Conservation (phyloP, 1,140 invertebrate genomes). For the Pseudomyrmex concolor region DNA sequence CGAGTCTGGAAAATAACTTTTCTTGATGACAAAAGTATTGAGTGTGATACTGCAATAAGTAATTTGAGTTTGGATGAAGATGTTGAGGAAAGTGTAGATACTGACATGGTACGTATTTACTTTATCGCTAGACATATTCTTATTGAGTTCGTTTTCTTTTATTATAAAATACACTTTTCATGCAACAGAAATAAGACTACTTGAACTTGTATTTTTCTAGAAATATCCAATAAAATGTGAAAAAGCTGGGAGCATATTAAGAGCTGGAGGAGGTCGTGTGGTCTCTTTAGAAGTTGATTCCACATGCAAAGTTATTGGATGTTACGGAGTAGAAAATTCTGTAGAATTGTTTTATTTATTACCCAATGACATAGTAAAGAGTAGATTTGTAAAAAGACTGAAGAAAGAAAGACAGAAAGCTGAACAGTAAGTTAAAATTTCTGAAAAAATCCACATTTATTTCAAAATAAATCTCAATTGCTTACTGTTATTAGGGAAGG, state of each 20-base stretch:
- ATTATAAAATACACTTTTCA: background rate
- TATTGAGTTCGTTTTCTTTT: background rate
- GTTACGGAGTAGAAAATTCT: conserved; percentile 92
- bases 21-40: conserved; percentile 71
- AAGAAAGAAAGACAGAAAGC: conserved; percentile 90
- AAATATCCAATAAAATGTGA: conserved; percentile 89
- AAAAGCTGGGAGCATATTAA: conserved; percentile 91
- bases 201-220: conserved; percentile 64
- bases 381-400: conserved; percentile 89
- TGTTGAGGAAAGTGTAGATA: conserved; percentile 87
- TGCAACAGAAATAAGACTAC: background rate
- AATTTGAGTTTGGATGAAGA: conserved; percentile 85
- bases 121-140: background rate
- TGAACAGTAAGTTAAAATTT: conserved; percentile 83
- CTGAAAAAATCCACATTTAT: background rate
- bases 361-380: conserved; percentile 89
- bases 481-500: conserved; percentile 73
- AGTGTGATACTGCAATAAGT: conserved; percentile 84
- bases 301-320: conserved; percentile 90
- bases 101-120: conserved; percentile 82
- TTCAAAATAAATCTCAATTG: background rate
- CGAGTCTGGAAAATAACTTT: conserved; percentile 91
- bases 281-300: conserved; percentile 88
- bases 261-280: conserved; percentile 91
- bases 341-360: conserved; percentile 95